Base-by-base conservation (phyloP, 2,888 invertebrate genomes). In the Cremastinae sp. region DNA sequence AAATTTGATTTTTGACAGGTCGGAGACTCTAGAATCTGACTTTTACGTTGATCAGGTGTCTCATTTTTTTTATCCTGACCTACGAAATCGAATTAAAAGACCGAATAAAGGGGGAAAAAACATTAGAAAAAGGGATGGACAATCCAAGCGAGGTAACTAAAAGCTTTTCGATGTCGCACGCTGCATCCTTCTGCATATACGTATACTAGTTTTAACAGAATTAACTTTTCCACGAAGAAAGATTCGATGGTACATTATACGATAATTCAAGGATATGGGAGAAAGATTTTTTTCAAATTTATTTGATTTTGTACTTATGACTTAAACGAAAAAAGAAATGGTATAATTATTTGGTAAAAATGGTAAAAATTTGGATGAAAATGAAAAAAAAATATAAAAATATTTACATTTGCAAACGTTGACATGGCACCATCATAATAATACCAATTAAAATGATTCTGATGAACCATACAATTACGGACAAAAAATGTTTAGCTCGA, bases 141-240 rank as follows among this genome's bases (percentile, higher is more conserved):
- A 22, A n/a, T 56, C 58, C 41, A 37, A 20, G 58, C 28, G 22
- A 18, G 22, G 64, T 73, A 73, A 73, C 72, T 76, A 76, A 76
- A 76, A 76, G 76, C 76, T 76, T 76, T 76, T 76, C 76, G 68
- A 72, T 76, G 72, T 73, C 76, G 68, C 72, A 28, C 28, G 28
- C 28, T 62, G 72, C 28, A 28, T 39, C 51, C 41, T 62, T 58
- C 62, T 28, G 56, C 41, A n/a, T n/a, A n/a, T n/a, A n/a, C 39
- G 35, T 43, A 12, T 72, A 72, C 69, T 68, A 72, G 64, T 68
- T 72, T 72, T 76, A 76, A 76, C 64, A 45, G 20, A 69, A 76
- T 76, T 62, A 76, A 68, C 47, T 64, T 72, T 53, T 43, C 43
- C 43, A 45, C 41, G 64, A 73, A 69, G 69, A 45, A 69, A 68